These are phyloP conservation scores for Alentia gelatinosa DNA, from an alignment of 2,888 invertebrate species.

Conservation along the genomic window DNA sequence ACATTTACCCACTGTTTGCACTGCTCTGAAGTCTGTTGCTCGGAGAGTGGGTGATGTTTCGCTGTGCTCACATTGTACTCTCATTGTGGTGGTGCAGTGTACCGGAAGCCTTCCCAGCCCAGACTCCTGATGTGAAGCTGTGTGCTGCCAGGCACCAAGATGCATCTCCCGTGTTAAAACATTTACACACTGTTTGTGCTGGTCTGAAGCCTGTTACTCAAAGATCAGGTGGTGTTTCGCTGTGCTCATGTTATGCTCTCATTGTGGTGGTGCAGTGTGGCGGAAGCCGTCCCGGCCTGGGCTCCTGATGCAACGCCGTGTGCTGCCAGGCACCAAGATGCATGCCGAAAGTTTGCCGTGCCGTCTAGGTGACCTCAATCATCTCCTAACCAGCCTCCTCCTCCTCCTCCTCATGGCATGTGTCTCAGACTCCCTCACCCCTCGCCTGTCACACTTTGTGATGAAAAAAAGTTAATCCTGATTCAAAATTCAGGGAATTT, in stretches of 20 bases:
- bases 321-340: constrained; percentile 40
- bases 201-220: too few relatives aligned
- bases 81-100: neutral
- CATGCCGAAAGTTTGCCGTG: constrained; percentile 39
- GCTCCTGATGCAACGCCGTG: constrained; percentile 27
- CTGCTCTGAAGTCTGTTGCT: too few relatives aligned
- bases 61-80: too few relatives aligned
- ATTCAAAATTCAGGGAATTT: too few relatives aligned
- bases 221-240: too few relatives aligned
- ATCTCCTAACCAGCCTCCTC: neutral
- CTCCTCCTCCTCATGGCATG: too few relatives aligned
- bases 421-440: neutral
- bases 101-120: neutral
- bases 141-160: neutral
- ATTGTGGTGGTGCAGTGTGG: constrained; percentile 12
- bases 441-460: too few relatives aligned
- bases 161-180: neutral
- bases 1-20: too few relatives aligned
- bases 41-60: too few relatives aligned
- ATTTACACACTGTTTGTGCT: too few relatives aligned
- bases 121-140: constrained; percentile 1
- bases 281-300: constrained; percentile 32
- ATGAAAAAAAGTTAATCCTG: too few relatives aligned
- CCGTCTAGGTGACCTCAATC: constrained; percentile 29
- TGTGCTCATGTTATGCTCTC: neutral